Conservation (phyloP, 2,113 vertebrate genomes). For the Takifugu flavidus region DNA sequence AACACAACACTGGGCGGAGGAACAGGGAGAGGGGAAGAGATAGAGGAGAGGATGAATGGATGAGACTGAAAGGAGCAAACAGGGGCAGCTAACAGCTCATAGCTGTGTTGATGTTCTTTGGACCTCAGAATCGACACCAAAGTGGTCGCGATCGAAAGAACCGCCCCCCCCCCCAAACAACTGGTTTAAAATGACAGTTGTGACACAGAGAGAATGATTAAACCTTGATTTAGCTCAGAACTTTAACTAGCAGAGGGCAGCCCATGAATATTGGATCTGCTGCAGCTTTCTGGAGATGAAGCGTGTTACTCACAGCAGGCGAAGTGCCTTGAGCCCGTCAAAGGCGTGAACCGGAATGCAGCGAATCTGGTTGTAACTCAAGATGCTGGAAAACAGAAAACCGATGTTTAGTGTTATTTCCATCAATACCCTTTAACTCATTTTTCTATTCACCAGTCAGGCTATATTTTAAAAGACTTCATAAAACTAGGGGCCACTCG, state of each 20-base stretch:
- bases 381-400: conserved; percentile 76
- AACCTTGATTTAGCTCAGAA: conserved; percentile 52
- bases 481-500: conserved; percentile 8
- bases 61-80: conserved; percentile 15
- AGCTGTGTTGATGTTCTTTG: too few species aligned
- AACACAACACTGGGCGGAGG: conserved; percentile 52
- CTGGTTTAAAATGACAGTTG: conserved; percentile 6
- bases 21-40: conserved; percentile 20
- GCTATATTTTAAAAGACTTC: not conserved
- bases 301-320: conserved; percentile 86
- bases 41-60: conserved; percentile 10
- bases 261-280: conserved; percentile 49
- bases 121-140: too few species aligned
- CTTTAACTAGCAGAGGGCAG: conserved; percentile 27
- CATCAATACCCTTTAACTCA: not conserved
- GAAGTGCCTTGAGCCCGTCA: conserved; percentile 85
- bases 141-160: too few species aligned
- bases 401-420: conserved; percentile 25
- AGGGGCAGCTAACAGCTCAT: not conserved
- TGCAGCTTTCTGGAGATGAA: conserved; percentile 32
- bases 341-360: conserved; percentile 92
- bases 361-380: conserved; percentile 94
- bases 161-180: conserved; percentile 20
- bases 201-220: conserved; percentile 44
- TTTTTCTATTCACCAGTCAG: not conserved